Evolutionary conservation across 2,888 invertebrate species (phyloP).

Genomic region (Agrotis clavis): DNA sequence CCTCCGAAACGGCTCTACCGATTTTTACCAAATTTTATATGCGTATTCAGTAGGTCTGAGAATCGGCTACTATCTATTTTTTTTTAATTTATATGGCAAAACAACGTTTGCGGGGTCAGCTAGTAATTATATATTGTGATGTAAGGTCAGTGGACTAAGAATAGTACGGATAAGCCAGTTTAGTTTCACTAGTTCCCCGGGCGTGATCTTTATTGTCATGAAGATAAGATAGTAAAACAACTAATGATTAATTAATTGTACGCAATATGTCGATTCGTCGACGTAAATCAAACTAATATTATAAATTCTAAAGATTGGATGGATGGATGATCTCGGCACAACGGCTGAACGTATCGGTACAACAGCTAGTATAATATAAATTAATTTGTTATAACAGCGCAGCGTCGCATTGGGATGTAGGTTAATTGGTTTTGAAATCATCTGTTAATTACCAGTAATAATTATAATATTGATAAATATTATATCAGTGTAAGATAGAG

Average conservation of each 20-base stretch:
- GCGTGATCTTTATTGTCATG: background rate
- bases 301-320: background rate
- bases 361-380: too few relatives aligned
- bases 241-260: background rate
- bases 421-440: constrained; percentile 17
- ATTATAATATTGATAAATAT: background rate
- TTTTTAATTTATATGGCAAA: too few relatives aligned
- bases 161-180: constrained; percentile 2
- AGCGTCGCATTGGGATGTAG: background rate
- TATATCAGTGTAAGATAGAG: background rate
- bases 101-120: too few relatives aligned
- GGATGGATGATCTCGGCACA: too few relatives aligned
- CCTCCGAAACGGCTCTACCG: too few relatives aligned
- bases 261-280: background rate
- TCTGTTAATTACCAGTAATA: background rate
- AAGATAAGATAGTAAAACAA: constrained; percentile 4
- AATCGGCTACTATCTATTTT: too few relatives aligned
- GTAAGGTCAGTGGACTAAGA: background rate
- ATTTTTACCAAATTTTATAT: too few relatives aligned
- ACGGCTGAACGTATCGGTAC: too few relatives aligned
- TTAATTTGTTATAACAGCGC: too few relatives aligned
- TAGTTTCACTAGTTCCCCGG: background rate
- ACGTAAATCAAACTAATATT: background rate
- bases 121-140: too few relatives aligned
- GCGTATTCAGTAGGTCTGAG: too few relatives aligned